phyloP scores from a whole-genome alignment of 1,140 invertebrate genomes.

The Anoplolepis gracilipes region DNA sequence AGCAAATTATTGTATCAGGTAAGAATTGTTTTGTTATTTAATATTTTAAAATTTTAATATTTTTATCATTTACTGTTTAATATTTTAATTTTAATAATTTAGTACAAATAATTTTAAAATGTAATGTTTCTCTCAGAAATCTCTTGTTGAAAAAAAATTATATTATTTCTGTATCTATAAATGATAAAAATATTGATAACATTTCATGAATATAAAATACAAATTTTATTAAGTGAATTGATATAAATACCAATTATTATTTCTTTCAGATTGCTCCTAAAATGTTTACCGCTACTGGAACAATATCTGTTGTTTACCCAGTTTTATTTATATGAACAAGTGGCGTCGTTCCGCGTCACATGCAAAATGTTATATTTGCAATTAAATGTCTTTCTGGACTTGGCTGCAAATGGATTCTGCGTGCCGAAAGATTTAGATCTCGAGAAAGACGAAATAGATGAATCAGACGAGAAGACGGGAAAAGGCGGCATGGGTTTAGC shows the following conservation, averaged over 20 bases:
- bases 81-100: neutral
- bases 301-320: slow-evolving; percentile 92
- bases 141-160: neutral
- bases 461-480: slow-evolving; percentile 84
- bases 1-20: slow-evolving; percentile 63
- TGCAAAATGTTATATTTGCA: slow-evolving; percentile 95
- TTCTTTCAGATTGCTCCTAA: slow-evolving; percentile 74
- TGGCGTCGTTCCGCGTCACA: slow-evolving; percentile 91
- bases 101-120: neutral
- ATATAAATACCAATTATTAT: slow-evolving; percentile 9
- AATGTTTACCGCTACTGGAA: slow-evolving; percentile 90
- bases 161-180: neutral
- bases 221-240: slow-evolving; percentile 29
- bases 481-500: slow-evolving; percentile 93
- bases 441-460: slow-evolving; percentile 89
- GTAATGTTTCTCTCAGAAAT: neutral
- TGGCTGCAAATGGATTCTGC: slow-evolving; percentile 97
- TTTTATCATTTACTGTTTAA: no score
- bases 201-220: neutral
- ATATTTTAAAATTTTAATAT: no score
- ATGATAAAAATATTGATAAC: slow-evolving; percentile 14
- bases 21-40: slow-evolving; percentile 35
- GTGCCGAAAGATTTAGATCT: slow-evolving; percentile 92
- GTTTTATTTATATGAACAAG: slow-evolving; percentile 92
- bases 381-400: slow-evolving; percentile 93